A percentile compares a stretch with the other conserved stretches of the same genome.
phyloP scores from a whole-genome alignment of 2,113 vertebrate genomes.

The Ailuropoda melanoleuca region DNA sequence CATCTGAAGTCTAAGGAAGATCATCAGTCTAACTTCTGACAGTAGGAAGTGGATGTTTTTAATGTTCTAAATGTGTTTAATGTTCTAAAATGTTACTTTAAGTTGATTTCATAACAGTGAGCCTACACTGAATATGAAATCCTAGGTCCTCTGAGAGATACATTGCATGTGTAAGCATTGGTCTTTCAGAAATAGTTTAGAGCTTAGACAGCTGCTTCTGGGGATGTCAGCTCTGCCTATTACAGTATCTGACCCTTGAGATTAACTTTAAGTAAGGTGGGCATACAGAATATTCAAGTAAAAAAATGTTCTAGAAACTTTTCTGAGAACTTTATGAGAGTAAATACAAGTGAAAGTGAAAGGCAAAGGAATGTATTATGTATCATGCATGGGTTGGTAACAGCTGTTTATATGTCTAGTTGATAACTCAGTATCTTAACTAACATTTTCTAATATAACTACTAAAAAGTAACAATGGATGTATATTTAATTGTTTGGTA shows the following conservation, averaged over 20 bases:
- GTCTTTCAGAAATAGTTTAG: background rate
- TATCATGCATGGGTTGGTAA: background rate
- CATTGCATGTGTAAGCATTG: background rate
- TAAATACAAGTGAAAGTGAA: background rate
- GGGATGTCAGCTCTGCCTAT: background rate
- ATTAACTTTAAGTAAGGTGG: background rate
- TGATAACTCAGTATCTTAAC: background rate
- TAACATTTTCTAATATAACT: background rate
- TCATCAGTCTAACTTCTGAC: background rate
- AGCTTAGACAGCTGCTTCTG: background rate
- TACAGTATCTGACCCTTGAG: background rate
- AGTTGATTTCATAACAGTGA: background rate
- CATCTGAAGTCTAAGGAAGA: background rate
- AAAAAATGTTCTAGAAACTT: slow-evolving; percentile 22
- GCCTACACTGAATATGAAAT: background rate
- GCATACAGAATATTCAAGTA: background rate
- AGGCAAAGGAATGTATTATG: background rate
- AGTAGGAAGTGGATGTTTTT: slow-evolving; percentile 29
- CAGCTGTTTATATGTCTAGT: background rate
- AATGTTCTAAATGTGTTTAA: background rate
- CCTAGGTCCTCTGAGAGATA: background rate
- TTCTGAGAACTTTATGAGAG: background rate
- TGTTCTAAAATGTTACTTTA: background rate
- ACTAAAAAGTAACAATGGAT: background rate
- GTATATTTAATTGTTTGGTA: background rate